These are phyloP conservation scores for Cynoglossus semilaevis DNA, from an alignment of 2,113 vertebrate genomes.

Conservation along the genomic window DNA sequence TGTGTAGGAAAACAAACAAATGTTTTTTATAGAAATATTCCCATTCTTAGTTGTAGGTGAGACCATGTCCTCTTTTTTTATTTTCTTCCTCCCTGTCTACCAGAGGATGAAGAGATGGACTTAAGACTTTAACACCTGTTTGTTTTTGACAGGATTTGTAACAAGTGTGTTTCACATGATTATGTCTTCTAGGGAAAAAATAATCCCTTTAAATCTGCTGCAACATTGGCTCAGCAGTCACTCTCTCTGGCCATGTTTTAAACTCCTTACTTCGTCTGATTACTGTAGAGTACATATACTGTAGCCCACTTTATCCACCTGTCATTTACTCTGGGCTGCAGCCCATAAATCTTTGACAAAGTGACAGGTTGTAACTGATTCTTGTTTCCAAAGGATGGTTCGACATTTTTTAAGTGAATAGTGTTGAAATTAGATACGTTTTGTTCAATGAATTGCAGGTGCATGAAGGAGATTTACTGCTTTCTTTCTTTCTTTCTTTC, in stretches of 20 bases:
- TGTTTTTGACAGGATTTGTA: constrained; percentile 65
- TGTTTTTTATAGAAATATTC: too few relatives aligned
- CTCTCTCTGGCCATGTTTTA: constrained; percentile 61
- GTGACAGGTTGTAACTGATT: constrained; percentile 48
- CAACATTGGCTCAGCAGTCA: constrained; percentile 47
- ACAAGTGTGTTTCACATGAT: constrained; percentile 70
- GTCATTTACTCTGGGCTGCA: constrained; percentile 51
- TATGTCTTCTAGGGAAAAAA: constrained; percentile 62
- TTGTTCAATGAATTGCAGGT: too few relatives aligned
- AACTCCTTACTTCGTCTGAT: constrained; percentile 56
- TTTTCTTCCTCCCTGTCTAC: constrained; percentile 6
- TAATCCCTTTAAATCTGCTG: constrained; percentile 68
- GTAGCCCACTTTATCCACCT: constrained; percentile 42
- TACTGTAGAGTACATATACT: constrained; percentile 32
- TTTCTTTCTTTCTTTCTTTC: too few relatives aligned
- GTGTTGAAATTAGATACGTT: too few relatives aligned
- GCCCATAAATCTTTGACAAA: constrained; percentile 37
- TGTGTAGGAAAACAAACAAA: too few relatives aligned
- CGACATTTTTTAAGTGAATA: too few relatives aligned
- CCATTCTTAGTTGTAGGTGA: too few relatives aligned
- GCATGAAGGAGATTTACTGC: too few relatives aligned
- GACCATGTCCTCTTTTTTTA: too few relatives aligned
- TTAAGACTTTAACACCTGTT: constrained; percentile 66
- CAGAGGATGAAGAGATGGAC: constrained; percentile 31
- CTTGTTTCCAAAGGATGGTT: constrained; percentile 8